phyloP scores from a whole-genome alignment of 30 jellyfish, hydroid and myxozoan species.

The Morbakka virulenta region DNA sequence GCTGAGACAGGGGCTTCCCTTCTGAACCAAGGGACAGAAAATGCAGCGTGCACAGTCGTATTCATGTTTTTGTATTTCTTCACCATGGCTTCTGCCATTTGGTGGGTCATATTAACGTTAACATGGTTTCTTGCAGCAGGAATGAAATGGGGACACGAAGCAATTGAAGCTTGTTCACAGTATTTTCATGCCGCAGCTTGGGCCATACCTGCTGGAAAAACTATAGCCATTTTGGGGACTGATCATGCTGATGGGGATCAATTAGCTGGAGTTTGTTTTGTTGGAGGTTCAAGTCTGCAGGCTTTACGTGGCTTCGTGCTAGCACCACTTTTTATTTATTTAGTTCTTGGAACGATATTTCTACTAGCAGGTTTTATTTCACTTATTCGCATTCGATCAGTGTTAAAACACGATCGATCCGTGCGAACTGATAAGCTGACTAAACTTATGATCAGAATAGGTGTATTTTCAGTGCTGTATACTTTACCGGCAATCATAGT shows the following conservation, averaged over 20 bases:
- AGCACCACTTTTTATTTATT: conserved; percentile 88
- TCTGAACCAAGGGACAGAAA: conserved; percentile 95
- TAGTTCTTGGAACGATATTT: conserved; percentile 88
- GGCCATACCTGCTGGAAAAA: conserved; percentile 99
- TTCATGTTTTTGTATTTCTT: conserved; percentile 93
- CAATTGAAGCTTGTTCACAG: conserved; percentile 93
- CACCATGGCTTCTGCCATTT: conserved; percentile 94
- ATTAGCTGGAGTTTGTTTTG: conserved; percentile 95
- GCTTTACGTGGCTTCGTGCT: conserved; percentile 95
- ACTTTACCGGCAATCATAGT: conserved; percentile 97
- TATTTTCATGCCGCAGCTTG: conserved; percentile 99
- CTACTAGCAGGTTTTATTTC: conserved; percentile 95
- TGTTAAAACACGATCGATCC: conserved; percentile 83
- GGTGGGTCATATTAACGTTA: conserved; percentile 98
- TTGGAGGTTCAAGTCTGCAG: conserved; percentile 89
- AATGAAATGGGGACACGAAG: conserved; percentile 99
- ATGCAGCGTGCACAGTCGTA: conserved; percentile 95
- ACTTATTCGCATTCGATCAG: conserved; percentile 84
- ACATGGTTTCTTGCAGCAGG: no score
- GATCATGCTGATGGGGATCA: conserved; percentile 96
- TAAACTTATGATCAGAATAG: conserved; percentile 88
- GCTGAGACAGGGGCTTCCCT: conserved; percentile 43
- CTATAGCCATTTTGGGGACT: conserved; percentile 95
- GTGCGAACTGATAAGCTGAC: conserved; percentile 94
- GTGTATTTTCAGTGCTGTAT: conserved; percentile 89